These are phyloP conservation scores for Setophaga coronata DNA, from an alignment of 2,113 vertebrate genomes.

Conservation along the genomic window DNA sequence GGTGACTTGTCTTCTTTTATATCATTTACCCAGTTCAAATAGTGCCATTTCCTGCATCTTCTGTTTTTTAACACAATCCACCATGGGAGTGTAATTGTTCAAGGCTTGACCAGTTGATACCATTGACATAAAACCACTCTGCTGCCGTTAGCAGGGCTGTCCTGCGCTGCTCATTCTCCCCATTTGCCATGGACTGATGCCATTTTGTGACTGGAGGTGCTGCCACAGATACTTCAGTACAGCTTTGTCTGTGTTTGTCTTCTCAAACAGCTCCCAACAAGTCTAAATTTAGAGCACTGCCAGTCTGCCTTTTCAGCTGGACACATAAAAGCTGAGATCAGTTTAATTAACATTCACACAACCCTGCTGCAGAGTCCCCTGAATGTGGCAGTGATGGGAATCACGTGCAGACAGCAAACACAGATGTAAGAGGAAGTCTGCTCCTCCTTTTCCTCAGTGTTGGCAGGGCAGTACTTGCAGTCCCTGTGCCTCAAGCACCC, in stretches of 20 bases:
- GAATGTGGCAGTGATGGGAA: background rate
- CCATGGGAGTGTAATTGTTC: background rate
- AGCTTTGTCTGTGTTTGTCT: background rate
- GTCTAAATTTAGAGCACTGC: background rate
- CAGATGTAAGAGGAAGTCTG: background rate
- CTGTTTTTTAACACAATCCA: background rate
- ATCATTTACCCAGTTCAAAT: background rate
- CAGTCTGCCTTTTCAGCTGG: background rate
- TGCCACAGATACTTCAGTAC: accelerated
- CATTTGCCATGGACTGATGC: background rate
- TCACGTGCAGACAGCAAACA: background rate
- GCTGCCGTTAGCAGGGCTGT: background rate
- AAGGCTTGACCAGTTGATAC: background rate
- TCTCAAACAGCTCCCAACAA: accelerated
- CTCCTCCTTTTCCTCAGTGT: background rate
- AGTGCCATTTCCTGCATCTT: accelerated
- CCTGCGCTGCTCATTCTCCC: background rate
- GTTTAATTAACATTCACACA: background rate
- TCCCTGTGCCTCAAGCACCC: background rate
- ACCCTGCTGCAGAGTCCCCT: background rate
- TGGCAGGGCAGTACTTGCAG: background rate
- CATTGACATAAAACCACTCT: background rate
- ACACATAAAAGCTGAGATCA: background rate
- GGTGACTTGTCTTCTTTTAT: background rate
- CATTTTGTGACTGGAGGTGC: background rate